Percentiles rank a stretch among this genome's conserved stretches.
Evolutionary conservation across 2,888 invertebrate species (phyloP).

Genomic region (Volucella inflata): DNA sequence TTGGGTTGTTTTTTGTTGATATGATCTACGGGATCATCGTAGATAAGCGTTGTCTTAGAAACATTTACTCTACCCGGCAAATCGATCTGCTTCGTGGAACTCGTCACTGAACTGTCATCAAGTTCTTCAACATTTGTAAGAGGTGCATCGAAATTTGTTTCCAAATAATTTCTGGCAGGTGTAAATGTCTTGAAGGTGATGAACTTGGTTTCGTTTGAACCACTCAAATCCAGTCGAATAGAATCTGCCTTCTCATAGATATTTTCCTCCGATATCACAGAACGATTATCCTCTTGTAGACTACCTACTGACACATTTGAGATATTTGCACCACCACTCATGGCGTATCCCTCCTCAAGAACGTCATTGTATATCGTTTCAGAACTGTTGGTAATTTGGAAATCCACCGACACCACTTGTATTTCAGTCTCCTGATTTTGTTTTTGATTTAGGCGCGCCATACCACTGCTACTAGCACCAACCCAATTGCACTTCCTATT

Average conservation of each 20-base stretch:
- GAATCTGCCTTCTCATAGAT: constrained; percentile 77
- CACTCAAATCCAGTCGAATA: constrained; percentile 69
- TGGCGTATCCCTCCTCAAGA: constrained; percentile 58
- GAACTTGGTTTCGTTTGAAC: constrained; percentile 60
- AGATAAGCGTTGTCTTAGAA: constrained; percentile 77
- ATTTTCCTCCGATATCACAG: constrained; percentile 74
- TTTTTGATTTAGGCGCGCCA: too few relatives aligned
- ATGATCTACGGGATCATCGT: constrained; percentile 70
- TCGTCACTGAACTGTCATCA: constrained; percentile 36
- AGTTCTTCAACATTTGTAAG: constrained; percentile 46
- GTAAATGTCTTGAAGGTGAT: constrained; percentile 77
- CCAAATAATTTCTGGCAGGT: constrained; percentile 76
- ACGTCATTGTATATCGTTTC: constrained; percentile 77
- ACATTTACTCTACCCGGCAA: constrained; percentile 63
- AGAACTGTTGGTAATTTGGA: constrained; percentile 74
- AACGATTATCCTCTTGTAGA: constrained; percentile 60
- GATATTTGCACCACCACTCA: constrained; percentile 54
- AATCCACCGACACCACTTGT: constrained; percentile 77
- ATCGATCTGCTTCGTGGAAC: constrained; percentile 42
- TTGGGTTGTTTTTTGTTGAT: constrained; percentile 40
- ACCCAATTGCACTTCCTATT: constrained; percentile 14
- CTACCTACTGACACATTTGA: constrained; percentile 67
- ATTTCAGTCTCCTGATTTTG: constrained; percentile 73
- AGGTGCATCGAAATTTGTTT: constrained; percentile 77
- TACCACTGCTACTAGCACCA: constrained; percentile 1